Base-by-base conservation (phyloP, 2,113 vertebrate genomes). In the Hypomesus transpacificus region DNA sequence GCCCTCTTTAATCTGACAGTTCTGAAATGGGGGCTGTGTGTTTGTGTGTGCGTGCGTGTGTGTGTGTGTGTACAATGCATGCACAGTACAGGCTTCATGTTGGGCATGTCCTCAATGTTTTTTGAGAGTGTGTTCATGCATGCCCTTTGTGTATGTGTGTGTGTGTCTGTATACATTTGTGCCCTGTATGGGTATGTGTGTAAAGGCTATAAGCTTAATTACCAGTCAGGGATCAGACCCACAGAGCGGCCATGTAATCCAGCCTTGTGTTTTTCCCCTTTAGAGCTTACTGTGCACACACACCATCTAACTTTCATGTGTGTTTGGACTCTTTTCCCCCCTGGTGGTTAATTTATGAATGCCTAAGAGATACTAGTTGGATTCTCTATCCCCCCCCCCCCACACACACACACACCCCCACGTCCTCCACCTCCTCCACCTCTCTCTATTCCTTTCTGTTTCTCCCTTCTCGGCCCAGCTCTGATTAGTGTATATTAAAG, bases 401-500 rank as follows among this genome's bases (percentile, higher is more conserved):
- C 28, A 26, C 24, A 26, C 17, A 34, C 53, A n/a, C n/a, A n/a
- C n/a, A n/a, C 68, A 64, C 58, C 62, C 69, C 75, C 54, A 69
- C 82, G 69, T 53, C 57, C 58, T 68, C 76, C 71, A 78, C 53
- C 77, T 9, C 50, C 70, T 16, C 13, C 21, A 14, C n/a, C 13
- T 16, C 20, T 68, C 21, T 28, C 50, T 56, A n/a, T 26, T 14
- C 8, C 21, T 53, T 14, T 68, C 2, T 7, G 17, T 52, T 24
- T n/a, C 51, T 74, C 66, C 70, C 87, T 83, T 86, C 89, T 88
- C 84, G 89, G 84, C 91, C 88, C 89, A 89, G 90, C 89, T 88
- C 86, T 93, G 91, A 93, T 94, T 88, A 90, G 91, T 93, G 92
- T 94, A 90, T 91, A 91, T 93, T 92, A 92, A 91, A 92, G 93